Base-by-base conservation (phyloP, 2,888 invertebrate genomes). In the Desoria tigrina region DNA sequence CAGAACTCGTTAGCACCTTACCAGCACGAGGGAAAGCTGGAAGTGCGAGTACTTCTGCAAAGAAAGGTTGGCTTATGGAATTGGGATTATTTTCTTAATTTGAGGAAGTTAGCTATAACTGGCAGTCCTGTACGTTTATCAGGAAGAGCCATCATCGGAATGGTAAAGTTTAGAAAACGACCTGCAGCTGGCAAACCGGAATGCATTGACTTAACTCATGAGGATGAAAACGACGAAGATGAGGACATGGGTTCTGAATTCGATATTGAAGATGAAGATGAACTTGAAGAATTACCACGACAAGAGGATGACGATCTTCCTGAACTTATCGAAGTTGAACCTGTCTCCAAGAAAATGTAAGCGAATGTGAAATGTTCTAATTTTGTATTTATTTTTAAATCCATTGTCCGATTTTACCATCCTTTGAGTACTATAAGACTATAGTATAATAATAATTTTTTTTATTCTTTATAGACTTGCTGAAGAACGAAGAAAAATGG, bases 401-500 rank as follows among this genome's bases (percentile, higher is more conserved):
- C n/a, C n/a, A n/a, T n/a, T n/a, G n/a, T n/a, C n/a, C n/a, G n/a
- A n/a, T n/a, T n/a, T n/a, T n/a, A n/a, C n/a, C n/a, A n/a, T n/a
- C n/a, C n/a, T n/a, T n/a, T n/a, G n/a, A n/a, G n/a, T n/a, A n/a
- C n/a, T n/a, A n/a, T n/a, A 3, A 9, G 9, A 49, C 23, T 18
- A 32, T 14, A 26, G 37, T 28, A 7, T 62, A 16, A 49, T n/a
- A 23, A 27, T 28, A 24, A 14, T 28, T 45, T 58, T 32, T 23
- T 3, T 32, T 55, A 11, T 28, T 49, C n/a, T n/a, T n/a, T n/a
- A n/a, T 78, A 92, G 92, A 78, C 81, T 88, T 78, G 92, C 92
- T 42, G 92, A 93, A 82, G 84, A 86, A 77, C 90, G 89, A 79
- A 95, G 94, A 79, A 90, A 90, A 80, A 86, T 86, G 80, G 96